These are phyloP conservation scores for Eclectus roratus DNA, from an alignment of 2,113 vertebrate species.

Conservation along the genomic window DNA sequence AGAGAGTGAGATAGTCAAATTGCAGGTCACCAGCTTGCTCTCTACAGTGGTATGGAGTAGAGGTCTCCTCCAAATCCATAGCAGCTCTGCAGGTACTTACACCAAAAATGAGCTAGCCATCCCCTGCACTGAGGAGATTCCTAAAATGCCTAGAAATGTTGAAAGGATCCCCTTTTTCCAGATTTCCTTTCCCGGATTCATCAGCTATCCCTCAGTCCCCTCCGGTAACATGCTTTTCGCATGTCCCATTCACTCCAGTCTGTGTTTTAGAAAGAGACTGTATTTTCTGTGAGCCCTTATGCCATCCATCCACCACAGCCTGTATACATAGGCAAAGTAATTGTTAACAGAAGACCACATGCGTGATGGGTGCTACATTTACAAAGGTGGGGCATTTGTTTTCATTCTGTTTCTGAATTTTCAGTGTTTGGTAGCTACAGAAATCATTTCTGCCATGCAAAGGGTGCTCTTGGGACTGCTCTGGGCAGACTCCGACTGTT, in stretches of 20 bases:
- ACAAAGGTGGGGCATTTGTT: neutral
- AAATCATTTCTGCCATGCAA: conserved; percentile 11
- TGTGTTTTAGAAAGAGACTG: neutral
- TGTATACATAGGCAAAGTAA: neutral
- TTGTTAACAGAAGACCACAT: neutral
- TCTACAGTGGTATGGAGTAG: neutral
- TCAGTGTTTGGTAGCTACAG: neutral
- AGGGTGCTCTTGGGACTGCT: neutral
- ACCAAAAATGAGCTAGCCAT: neutral
- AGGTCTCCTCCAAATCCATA: neutral
- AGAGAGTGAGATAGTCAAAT: neutral
- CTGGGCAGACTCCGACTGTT: neutral
- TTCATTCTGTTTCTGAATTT: neutral
- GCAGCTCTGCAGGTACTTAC: neutral
- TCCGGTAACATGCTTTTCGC: neutral
- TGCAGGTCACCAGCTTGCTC: neutral
- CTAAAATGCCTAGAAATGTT: neutral
- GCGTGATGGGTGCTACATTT: neutral
- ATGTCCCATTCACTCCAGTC: neutral
- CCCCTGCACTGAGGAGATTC: neutral
- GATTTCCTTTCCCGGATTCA: neutral
- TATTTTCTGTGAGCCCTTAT: neutral
- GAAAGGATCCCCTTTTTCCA: neutral
- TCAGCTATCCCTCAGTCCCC: neutral
- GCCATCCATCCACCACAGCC: neutral